Evolutionary conservation across 1,140 invertebrate genomes (phyloP), one percentile per base, ranked within the genome.

Genomic region (Cydia splendana): DNA sequence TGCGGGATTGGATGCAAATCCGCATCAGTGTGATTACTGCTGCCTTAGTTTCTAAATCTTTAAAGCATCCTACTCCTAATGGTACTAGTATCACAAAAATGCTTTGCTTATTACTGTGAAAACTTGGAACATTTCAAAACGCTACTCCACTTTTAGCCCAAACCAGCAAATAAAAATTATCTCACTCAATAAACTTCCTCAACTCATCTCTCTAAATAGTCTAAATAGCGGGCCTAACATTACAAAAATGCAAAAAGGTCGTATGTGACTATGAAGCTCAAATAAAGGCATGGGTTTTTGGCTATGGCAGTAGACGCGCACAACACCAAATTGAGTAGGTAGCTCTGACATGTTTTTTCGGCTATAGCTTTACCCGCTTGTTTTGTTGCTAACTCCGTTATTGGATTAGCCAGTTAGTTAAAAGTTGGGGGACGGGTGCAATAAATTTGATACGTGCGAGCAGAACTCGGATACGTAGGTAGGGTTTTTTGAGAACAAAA

Each of bases 311-410:
- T 65, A 13, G 15, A 34, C 1, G 65, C 2, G 34, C 65, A 69
- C 10, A 20, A 38, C 30, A 34, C 28, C 65, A 38, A 42, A 20
- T 71, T 71, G 34, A 45, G 18, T 62, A 12, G 20, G 57, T 62
- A 24, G 28, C 38, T 42, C 34, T 15, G 12, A 62, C 57, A 24
- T 57, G 53, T 57, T 57, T 57, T 57, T 57, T 57, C 15, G 53
- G n/a, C 65, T 42, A 18, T 71, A 18, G 15, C 34, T 69, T 65
- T 69, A 69, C 24, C 34, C 15, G 28, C 30, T 71, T 71, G 67
- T 42, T 71, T 71, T 71, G 34, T 71, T 45, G n/a, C 30, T 69
- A 38, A 42, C 34, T 71, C 34, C 67, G 67, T 71, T 71, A 71
- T 71, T 38, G 67, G 34, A 71, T 71, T 45, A 71, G 67, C 34